Evolutionary conservation across 2,888 invertebrate genomes (phyloP).

Genomic region (Nysson spinosus): DNA sequence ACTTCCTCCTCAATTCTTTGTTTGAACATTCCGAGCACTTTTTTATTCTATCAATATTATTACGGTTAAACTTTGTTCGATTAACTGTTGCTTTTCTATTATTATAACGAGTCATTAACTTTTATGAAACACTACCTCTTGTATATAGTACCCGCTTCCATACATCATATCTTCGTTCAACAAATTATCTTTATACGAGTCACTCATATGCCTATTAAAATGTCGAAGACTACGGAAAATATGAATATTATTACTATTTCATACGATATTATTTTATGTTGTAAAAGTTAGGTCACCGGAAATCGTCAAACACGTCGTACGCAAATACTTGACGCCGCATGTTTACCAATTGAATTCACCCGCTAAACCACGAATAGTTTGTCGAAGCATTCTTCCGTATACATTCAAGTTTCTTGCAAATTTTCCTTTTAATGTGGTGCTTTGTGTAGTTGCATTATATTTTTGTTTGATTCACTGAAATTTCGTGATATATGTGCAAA

Average conservation of each 20-base stretch:
- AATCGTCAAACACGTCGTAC: neutral
- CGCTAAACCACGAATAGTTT: constrained; percentile 6
- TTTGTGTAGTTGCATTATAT: too few species aligned
- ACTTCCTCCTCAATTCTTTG: constrained; percentile 65
- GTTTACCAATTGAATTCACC: constrained; percentile 22
- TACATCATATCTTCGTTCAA: constrained; percentile 45
- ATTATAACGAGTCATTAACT: too few species aligned
- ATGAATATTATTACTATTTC: too few species aligned
- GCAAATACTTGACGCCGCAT: neutral
- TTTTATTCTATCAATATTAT: constrained; percentile 55
- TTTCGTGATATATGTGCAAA: constrained; percentile 24
- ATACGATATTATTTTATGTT: too few species aligned
- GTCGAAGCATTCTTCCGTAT: constrained; percentile 37
- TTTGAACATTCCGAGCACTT: constrained; percentile 58
- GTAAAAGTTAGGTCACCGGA: neutral
- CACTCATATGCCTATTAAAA: constrained; percentile 43
- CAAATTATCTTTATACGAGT: constrained; percentile 39
- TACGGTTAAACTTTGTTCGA: too few species aligned
- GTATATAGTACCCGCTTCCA: constrained; percentile 65
- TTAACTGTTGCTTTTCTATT: too few species aligned
- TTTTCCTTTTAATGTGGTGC: too few species aligned
- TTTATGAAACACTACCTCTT: constrained; percentile 55
- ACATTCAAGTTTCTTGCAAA: constrained; percentile 1
- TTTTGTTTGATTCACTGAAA: constrained; percentile 28
- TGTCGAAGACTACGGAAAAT: constrained; percentile 20